Conservation (phyloP, 2,888 invertebrate genomes). For the Drosophila hawaiiensis region DNA sequence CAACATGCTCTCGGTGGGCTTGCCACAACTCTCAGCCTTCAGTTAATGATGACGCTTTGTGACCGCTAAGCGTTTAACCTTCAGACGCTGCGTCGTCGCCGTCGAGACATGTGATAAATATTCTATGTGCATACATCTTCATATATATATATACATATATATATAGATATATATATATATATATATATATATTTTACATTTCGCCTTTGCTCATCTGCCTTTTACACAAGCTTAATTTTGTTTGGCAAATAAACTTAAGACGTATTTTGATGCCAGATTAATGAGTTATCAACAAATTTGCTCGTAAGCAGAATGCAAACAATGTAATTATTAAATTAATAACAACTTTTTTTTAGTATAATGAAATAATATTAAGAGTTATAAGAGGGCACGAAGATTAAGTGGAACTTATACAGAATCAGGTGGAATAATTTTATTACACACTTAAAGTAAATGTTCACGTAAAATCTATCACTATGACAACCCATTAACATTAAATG, state of each 20-base stretch:
- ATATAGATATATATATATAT: constrained; percentile 15
- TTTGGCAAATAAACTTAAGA: constrained; percentile 64
- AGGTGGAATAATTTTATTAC: background rate
- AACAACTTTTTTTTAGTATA: too few relatives aligned
- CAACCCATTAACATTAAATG: background rate
- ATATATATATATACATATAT: constrained; percentile 11
- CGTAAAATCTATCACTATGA: background rate
- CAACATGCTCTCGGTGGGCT: constrained; percentile 1
- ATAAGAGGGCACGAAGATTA: background rate
- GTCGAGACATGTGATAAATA: constrained; percentile 47
- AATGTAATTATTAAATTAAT: background rate
- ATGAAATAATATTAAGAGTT: background rate
- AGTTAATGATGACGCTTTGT: constrained; percentile 77
- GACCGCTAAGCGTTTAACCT: constrained; percentile 78
- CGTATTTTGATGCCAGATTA: constrained; percentile 64
- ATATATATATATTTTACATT: constrained; percentile 55
- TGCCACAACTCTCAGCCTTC: constrained; percentile 36
- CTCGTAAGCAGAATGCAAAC: background rate
- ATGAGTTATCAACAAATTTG: constrained; percentile 44
- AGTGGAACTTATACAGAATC: background rate
- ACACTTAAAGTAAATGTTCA: background rate
- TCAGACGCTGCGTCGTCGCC: constrained; percentile 51
- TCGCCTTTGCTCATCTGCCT: constrained; percentile 45
- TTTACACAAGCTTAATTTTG: constrained; percentile 55
- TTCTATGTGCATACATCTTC: background rate